phyloP scores from a whole-genome alignment of 2,888 invertebrate species.

The Idaea aversata region DNA sequence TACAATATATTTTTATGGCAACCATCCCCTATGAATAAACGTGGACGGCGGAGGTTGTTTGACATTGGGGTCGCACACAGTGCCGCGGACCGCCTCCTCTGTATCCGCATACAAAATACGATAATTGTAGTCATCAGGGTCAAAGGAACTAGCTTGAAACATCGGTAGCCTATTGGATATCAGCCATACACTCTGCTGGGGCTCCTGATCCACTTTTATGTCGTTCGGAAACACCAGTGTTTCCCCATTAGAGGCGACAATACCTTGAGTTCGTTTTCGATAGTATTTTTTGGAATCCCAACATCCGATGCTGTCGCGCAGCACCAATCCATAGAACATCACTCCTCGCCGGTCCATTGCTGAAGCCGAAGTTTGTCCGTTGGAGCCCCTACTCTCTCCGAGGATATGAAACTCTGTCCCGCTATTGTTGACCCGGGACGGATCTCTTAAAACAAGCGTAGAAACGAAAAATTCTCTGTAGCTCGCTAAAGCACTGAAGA shows the following conservation, averaged over 20 bases:
- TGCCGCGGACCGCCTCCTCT: constrained; percentile 82
- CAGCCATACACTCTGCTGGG: constrained; percentile 86
- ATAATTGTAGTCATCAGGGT: constrained; percentile 85
- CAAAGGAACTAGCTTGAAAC: constrained; percentile 84
- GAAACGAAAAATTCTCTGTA: constrained; percentile 88
- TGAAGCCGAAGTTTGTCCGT: constrained; percentile 87
- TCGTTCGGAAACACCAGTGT: constrained; percentile 90
- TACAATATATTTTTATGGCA: constrained; percentile 37
- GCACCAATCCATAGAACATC: constrained; percentile 89
- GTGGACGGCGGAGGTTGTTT: constrained; percentile 16
- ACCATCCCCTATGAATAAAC: constrained; percentile 28
- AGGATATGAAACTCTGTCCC: constrained; percentile 55
- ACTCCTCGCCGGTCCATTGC: constrained; percentile 86
- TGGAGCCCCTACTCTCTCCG: constrained; percentile 78
- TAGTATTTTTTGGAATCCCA: constrained; percentile 89
- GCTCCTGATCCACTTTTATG: constrained; percentile 86
- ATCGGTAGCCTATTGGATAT: constrained; percentile 87
- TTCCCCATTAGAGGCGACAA: constrained; percentile 81
- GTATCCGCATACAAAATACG: constrained; percentile 85
- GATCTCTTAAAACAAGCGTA: constrained; percentile 83
- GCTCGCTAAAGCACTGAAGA: constrained; percentile 91
- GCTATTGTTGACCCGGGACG: constrained; percentile 59
- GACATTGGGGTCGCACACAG: constrained; percentile 84
- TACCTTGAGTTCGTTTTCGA: constrained; percentile 80
- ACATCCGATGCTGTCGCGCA: constrained; percentile 87